These are phyloP conservation scores for Liposcelis brunnea DNA, from an alignment of 2,888 invertebrate species.

Conservation along the genomic window DNA sequence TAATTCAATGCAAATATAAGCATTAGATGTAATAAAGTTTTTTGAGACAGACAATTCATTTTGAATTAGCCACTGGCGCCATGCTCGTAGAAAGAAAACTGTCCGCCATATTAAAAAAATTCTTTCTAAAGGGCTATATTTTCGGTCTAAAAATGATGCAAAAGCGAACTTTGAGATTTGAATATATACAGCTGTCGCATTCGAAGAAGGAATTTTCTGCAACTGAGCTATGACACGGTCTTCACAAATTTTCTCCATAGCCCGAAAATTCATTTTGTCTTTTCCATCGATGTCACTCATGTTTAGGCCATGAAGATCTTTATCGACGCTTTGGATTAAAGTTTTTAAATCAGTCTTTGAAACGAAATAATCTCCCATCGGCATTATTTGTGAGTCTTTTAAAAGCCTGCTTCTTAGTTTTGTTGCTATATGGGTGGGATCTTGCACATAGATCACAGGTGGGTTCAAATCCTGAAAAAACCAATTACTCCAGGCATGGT, in stretches of 20 bases:
- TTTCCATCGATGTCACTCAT: neutral
- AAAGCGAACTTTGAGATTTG: no score
- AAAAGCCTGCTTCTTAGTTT: slow-evolving; percentile 15
- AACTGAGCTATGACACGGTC: neutral
- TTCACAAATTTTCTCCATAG: neutral
- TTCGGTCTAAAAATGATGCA: no score
- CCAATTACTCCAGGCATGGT: slow-evolving; percentile 2
- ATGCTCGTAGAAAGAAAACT: no score
- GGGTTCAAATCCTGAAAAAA: slow-evolving; percentile 1
- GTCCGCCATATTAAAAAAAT: no score
- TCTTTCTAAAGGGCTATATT: no score
- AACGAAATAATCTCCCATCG: slow-evolving; percentile 11
- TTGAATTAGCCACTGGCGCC: no score
- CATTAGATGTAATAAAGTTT: no score
- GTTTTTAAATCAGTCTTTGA: neutral
- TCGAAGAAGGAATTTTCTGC: neutral
- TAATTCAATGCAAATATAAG: no score
- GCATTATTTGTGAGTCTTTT: slow-evolving; percentile 12
- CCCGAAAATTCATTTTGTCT: slow-evolving; percentile 2
- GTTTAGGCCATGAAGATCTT: neutral
- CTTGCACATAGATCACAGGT: slow-evolving; percentile 4
- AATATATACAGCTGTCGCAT: no score
- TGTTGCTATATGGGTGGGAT: slow-evolving; percentile 15
- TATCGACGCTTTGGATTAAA: neutral
- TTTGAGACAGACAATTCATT: no score